phyloP scores from a whole-genome alignment of 2,797 vertebrate species.

The Sebastes minor region DNA sequence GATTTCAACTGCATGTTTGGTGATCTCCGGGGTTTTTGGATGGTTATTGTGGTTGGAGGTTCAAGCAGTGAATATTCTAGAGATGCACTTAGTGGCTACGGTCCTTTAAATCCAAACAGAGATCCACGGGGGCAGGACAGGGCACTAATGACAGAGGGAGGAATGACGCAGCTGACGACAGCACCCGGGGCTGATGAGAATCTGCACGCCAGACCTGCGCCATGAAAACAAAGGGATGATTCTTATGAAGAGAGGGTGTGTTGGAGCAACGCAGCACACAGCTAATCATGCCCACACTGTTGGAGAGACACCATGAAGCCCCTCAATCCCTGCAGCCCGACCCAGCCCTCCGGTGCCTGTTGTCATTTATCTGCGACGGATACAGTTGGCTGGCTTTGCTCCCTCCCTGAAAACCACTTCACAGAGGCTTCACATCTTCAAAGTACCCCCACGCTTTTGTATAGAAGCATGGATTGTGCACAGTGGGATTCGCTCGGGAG shows the following conservation, averaged over 20 bases:
- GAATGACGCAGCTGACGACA: slow-evolving; percentile 47
- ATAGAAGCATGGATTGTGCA: slow-evolving; percentile 36
- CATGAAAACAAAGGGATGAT: slow-evolving; percentile 49
- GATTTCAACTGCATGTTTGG: slow-evolving; percentile 55
- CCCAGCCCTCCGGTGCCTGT: slow-evolving; percentile 41
- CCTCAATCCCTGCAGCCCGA: slow-evolving; percentile 23
- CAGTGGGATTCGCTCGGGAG: slow-evolving; percentile 12
- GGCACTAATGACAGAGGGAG: slow-evolving; percentile 60
- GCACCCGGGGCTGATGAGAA: slow-evolving; percentile 39
- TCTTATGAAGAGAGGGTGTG: slow-evolving; percentile 15
- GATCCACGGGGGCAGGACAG: slow-evolving; percentile 24
- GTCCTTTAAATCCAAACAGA: slow-evolving; percentile 54
- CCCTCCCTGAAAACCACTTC: slow-evolving; percentile 73
- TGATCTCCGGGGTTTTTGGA: slow-evolving; percentile 59
- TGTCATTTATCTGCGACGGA: slow-evolving; percentile 67
- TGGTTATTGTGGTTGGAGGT: slow-evolving; percentile 61
- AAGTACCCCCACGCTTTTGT: slow-evolving; percentile 64
- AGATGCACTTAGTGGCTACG: slow-evolving; percentile 58
- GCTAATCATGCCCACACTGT: slow-evolving; percentile 21
- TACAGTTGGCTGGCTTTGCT: slow-evolving; percentile 51
- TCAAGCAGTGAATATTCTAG: slow-evolving; percentile 52
- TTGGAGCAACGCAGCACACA: slow-evolving; percentile 17
- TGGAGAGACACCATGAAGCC: slow-evolving; percentile 26
- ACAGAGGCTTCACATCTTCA: slow-evolving; percentile 74
- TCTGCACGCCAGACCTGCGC: slow-evolving; percentile 63